These are phyloP conservation scores for Caenorhabditis remanei DNA, from an alignment of 1,140 invertebrate genomes.

Conservation along the genomic window DNA sequence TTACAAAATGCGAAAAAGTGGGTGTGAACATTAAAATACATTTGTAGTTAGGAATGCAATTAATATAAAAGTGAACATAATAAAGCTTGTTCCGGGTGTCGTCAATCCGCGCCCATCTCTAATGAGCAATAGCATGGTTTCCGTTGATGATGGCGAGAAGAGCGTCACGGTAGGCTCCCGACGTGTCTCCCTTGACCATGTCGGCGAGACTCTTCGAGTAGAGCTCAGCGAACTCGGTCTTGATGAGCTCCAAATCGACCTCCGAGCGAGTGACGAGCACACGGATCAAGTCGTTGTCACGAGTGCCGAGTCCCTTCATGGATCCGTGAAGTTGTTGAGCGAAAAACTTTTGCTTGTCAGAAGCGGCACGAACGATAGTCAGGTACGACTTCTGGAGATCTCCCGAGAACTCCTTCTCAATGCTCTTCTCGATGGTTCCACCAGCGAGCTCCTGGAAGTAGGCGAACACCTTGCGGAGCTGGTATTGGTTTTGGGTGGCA, in stretches of 20 bases:
- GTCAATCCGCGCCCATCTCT: background rate
- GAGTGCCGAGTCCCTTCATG: slow-evolving; percentile 74
- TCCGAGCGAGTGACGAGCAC: slow-evolving; percentile 77
- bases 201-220: slow-evolving; percentile 72
- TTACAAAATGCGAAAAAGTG: background rate
- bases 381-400: slow-evolving; percentile 86
- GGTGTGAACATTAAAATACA: slow-evolving; percentile 5
- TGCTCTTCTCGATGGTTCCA: slow-evolving; percentile 85
- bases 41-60: background rate
- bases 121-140: slow-evolving; percentile 54
- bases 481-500: slow-evolving; percentile 63
- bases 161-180: slow-evolving; percentile 63
- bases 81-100: background rate
- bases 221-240: slow-evolving; percentile 72
- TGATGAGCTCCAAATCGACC: slow-evolving; percentile 78
- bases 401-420: slow-evolving; percentile 89
- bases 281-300: slow-evolving; percentile 77
- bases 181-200: slow-evolving; percentile 63
- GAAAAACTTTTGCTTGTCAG: slow-evolving; percentile 81
- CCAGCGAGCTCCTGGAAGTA: slow-evolving; percentile 80
- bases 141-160: slow-evolving; percentile 63
- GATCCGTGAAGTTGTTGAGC: slow-evolving; percentile 82
- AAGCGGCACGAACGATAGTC: slow-evolving; percentile 81
- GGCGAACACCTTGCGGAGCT: slow-evolving; percentile 61
- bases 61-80: background rate